These are phyloP conservation scores for Andrena flavipes DNA, from an alignment of 2,888 invertebrate species.

Conservation along the genomic window DNA sequence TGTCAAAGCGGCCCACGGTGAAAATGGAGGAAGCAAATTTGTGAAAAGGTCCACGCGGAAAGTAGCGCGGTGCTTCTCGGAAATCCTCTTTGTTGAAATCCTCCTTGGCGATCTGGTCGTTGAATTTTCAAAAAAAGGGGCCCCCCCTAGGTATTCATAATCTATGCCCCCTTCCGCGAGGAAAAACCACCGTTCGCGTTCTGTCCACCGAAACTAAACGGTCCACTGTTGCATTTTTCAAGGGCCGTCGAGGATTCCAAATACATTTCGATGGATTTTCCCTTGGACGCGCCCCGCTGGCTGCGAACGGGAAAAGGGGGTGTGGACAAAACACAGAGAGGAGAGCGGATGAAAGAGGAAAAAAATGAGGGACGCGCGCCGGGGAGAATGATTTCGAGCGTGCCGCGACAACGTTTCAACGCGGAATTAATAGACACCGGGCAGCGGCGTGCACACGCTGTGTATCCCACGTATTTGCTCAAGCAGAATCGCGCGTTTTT, in stretches of 20 bases:
- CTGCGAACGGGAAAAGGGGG: no score
- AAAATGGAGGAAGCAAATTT: slow-evolving; percentile 10
- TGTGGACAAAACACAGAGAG: neutral
- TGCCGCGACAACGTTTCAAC: slow-evolving; percentile 28
- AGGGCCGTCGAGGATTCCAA: no score
- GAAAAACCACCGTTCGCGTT: neutral
- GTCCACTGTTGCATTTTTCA: no score
- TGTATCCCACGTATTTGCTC: slow-evolving; percentile 48
- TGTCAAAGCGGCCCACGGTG: neutral
- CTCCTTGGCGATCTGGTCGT: neutral
- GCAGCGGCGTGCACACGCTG: neutral
- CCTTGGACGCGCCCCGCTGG: no score
- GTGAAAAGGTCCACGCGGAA: slow-evolving; percentile 13
- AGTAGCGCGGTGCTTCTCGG: no score
- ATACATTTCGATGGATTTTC: no score
- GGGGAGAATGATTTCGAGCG: slow-evolving; percentile 4
- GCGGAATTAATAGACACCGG: slow-evolving; percentile 46
- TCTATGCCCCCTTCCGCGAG: slow-evolving; percentile 1
- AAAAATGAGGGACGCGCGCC: neutral
- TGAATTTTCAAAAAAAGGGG: slow-evolving; percentile 1
- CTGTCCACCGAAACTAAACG: neutral
- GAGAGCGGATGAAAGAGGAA: neutral
- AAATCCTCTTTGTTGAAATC: slow-evolving; percentile 18
- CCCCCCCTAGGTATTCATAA: slow-evolving; percentile 23
- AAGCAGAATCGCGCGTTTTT: slow-evolving; percentile 49